Evolutionary conservation across 2,113 vertebrate genomes (phyloP), one percentile per base, ranked within the genome.

Genomic region (Melanocharis versteri): DNA sequence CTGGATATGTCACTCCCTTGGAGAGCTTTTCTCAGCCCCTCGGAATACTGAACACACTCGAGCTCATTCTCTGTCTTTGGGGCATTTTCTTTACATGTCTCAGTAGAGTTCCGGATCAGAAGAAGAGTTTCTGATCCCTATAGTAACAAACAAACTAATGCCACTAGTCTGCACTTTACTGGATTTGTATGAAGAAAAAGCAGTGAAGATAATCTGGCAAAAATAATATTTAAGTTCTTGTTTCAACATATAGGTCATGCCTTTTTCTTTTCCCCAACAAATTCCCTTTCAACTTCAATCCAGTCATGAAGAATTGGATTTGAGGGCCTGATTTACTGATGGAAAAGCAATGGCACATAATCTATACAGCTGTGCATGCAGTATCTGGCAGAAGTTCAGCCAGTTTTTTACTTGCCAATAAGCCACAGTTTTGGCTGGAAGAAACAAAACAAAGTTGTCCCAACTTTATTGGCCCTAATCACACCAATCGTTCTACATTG

Each of bases 351-450:
- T 48, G 56, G 76, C 84, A 80, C 39, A 37, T 21, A 83, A 39
- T 37, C 64, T 64, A 64, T 91, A 86, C 90, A 96, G 90, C 92
- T 94, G 85, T 92, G 76, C n/a, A 56, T 73, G 42, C 24, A 90
- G 39, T 30, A 44, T 47, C 75, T 91, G 82, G 57, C 78, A 90
- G 37, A 61, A 28, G 7, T 57, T 78, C 15, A n/a, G 16, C 15
- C 45, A 47, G 42, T 30, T 77, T 90, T 76, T 28, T 16, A 11
- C 35, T 90, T 88, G 93, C 93, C 94, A 94, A 42, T 4, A 85
- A 80, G 27, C 62, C 54, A 70, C 57, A 87, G 71, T 83, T 96
- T 95, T 94, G 87, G 76, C 82, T 75, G 83, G 50, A 92, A 80
- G 51, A 81, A 75, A 12, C 15, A 50, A 81, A 75, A 12, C 15